Evolutionary conservation across 2,113 vertebrate species (phyloP), one percentile per base, ranked within the genome.

Genomic region (Mesoclemmys tuberculata): DNA sequence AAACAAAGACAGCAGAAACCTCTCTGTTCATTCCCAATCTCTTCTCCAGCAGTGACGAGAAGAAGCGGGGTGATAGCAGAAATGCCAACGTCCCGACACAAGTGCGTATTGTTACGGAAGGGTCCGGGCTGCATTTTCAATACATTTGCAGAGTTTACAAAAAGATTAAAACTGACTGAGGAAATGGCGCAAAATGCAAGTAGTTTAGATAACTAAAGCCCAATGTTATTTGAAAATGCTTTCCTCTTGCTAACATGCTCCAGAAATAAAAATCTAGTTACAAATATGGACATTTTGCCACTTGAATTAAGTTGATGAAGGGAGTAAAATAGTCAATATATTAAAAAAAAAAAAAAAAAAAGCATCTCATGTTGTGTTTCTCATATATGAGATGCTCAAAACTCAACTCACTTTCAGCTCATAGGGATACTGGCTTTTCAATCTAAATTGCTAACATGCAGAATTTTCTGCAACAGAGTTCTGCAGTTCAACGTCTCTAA

Each of bases 401-500:
- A 92, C 61, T 85, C 46, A 81, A 91, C 49, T 13, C 8, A 68
- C 49, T 91, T 96, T 75, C 83, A 84, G 92, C 78, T 92, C 44
- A 26, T 2, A 91, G 49, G 93, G 92, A 90, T 80, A 90, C 54
- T 94, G 80, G 84, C n/a, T 91, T 54, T 92, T 46, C 84, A 91
- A 49, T 18, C 49, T 85, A 82, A 91, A 92, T 3, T 16, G 46
- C 56, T 46, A 90, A 55, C 83, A 54, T 86, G 74, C 44, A 93
- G 83, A 88, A 2, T 52, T 51, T 41, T 71, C 48, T 48, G 41
- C 19, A 68, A 49, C n/a, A 64, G 84, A 96, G 82, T 93, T 95
- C 90, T 94, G 93, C 88, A 96, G 91, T 10, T 80, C 56, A 96
- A 41, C 88, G 93, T 80, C 97, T 78, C 88, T 88, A 93, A 12